Percentiles rank a stretch among this genome's conserved stretches.
Evolutionary conservation across 1,140 invertebrate species (phyloP).

Genomic region (Metaphire vulgaris): DNA sequence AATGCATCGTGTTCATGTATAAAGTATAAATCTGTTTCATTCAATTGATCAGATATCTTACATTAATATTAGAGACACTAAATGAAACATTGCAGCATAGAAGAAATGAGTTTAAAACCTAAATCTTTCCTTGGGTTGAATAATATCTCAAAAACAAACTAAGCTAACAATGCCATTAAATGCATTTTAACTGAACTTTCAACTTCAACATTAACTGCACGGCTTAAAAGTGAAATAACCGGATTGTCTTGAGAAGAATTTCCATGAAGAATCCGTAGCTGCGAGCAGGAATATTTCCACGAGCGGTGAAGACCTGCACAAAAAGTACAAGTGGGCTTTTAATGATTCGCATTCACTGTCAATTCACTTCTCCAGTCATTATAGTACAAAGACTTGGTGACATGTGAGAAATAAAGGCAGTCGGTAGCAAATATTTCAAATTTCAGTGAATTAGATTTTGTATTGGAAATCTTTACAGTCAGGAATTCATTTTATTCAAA

Average conservation of each 20-base stretch:
- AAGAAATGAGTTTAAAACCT: not conserved
- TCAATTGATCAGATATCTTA: not conserved
- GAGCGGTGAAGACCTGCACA: conserved; percentile 69
- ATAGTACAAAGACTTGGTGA: not conserved
- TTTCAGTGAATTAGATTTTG: not conserved
- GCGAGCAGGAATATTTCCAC: conserved; percentile 90
- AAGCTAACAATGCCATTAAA: not conserved
- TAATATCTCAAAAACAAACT: not conserved
- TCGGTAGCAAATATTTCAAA: not conserved
- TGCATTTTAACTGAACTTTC: too few relatives aligned
- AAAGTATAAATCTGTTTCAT: not conserved
- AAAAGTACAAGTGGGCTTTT: not conserved
- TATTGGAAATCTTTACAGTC: not conserved
- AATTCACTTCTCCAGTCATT: not conserved
- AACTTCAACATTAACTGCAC: too few relatives aligned
- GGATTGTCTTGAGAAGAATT: conserved; percentile 86
- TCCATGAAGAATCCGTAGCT: conserved; percentile 97
- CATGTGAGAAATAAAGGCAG: not conserved
- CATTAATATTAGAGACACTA: not conserved
- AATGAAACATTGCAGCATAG: conserved; percentile 3
- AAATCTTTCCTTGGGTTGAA: not conserved
- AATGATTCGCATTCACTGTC: not conserved
- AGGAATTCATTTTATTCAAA: not conserved
- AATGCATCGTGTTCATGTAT: not conserved
- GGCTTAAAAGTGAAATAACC: too few relatives aligned